Evolutionary conservation across 1,140 invertebrate genomes (phyloP).

Genomic region (Papilio helenus): DNA sequence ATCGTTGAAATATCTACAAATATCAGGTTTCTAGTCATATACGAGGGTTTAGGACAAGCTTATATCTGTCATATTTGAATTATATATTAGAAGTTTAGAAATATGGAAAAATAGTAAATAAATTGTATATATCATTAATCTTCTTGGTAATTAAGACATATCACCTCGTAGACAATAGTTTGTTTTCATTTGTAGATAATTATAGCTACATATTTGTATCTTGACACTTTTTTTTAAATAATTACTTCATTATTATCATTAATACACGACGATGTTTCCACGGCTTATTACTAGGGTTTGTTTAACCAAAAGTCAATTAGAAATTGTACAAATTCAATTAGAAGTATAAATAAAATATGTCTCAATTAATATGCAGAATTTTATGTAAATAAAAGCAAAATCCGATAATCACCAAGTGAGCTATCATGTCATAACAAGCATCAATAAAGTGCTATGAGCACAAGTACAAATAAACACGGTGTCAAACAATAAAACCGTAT

Average conservation of each 20-base stretch:
- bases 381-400: constrained; percentile 15
- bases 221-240: neutral
- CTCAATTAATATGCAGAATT: too few species aligned
- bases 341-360: too few species aligned
- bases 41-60: neutral
- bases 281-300: neutral
- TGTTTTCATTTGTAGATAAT: neutral
- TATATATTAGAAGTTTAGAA: neutral
- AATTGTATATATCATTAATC: neutral
- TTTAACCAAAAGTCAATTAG: neutral
- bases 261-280: neutral
- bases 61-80: neutral
- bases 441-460: constrained; percentile 34
- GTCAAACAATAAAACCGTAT: constrained; percentile 55
- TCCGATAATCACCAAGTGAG: constrained; percentile 25
- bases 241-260: neutral
- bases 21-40: neutral
- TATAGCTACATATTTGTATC: neutral
- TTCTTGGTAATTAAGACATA: neutral
- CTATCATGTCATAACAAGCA: constrained; percentile 33
- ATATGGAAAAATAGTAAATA: neutral
- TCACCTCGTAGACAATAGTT: neutral
- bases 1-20: neutral
- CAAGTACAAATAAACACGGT: constrained; percentile 39
- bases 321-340: too few species aligned